A percentile compares a stretch with the other conserved stretches of the same genome.
These are phyloP conservation scores for Hedya salicella DNA, from an alignment of 2,888 invertebrate genomes.

Conservation along the genomic window DNA sequence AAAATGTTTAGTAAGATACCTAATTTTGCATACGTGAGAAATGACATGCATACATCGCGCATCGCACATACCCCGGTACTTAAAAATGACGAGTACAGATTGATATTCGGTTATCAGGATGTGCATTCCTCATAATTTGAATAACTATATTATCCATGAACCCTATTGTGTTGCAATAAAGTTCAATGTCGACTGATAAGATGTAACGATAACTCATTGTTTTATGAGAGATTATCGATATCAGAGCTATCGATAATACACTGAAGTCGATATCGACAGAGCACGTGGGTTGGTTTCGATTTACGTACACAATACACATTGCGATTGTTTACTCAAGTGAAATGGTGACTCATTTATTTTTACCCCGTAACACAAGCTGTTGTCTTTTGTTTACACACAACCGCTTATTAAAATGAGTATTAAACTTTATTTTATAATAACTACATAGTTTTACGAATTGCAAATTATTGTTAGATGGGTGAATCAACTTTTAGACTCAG, in stretches of 20 bases:
- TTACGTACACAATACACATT: constrained; percentile 13
- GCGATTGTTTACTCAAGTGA: constrained; percentile 19
- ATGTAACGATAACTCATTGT: constrained; percentile 24
- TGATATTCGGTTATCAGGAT: constrained; percentile 27
- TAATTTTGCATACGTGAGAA: constrained; percentile 35
- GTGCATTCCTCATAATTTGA: background rate
- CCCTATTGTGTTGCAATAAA: background rate
- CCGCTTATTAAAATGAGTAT: too few species aligned
- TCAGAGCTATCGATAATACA: constrained; percentile 20
- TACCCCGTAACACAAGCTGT: background rate
- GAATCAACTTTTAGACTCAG: too few species aligned
- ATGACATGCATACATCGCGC: constrained; percentile 6
- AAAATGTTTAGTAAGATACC: too few species aligned
- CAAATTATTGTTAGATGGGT: too few species aligned
- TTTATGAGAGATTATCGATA: constrained; percentile 26
- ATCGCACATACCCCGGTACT: constrained; percentile 5
- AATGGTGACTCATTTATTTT: constrained; percentile 8
- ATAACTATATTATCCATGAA: background rate
- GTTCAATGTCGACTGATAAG: constrained; percentile 19
- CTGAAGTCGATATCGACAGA: constrained; percentile 14
- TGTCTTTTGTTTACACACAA: constrained; percentile 1
- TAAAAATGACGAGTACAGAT: constrained; percentile 25
- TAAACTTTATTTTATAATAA: too few species aligned
- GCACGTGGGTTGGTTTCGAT: constrained; percentile 28
- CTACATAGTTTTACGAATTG: too few species aligned